A percentile compares a stretch with the other conserved stretches of the same genome.
Conservation (phyloP, 64 coral and sea anemone genomes). For the Stichodactyla helianthus region DNA sequence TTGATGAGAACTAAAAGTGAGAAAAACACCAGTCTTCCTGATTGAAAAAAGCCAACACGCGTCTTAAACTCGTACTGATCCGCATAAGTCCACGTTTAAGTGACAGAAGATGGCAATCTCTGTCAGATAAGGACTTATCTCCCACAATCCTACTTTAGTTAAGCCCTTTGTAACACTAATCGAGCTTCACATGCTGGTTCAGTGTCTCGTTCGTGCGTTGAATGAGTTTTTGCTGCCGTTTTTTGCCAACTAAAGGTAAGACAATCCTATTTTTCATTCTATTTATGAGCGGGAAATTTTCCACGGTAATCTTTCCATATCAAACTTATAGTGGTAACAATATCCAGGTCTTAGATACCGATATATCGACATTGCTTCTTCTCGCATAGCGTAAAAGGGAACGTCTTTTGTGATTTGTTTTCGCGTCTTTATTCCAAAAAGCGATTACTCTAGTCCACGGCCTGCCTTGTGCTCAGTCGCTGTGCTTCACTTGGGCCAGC, state of each 20-base stretch:
- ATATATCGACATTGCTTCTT: neutral
- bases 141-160: slow-evolving; percentile 17
- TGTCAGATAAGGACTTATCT: slow-evolving; percentile 4
- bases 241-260: neutral
- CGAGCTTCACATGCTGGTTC: neutral
- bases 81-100: neutral
- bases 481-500: neutral
- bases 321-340: neutral
- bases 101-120: slow-evolving; percentile 3
- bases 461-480: neutral
- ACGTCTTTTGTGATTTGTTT: neutral
- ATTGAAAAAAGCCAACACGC: neutral
- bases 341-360: neutral
- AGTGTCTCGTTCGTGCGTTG: neutral
- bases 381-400: neutral
- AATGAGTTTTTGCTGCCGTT: neutral
- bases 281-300: neutral
- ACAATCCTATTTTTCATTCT: neutral
- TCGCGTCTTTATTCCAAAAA: neutral
- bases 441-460: neutral
- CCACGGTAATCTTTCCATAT: neutral
- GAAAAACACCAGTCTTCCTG: neutral
- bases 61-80: neutral
- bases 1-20: neutral
- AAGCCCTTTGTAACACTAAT: slow-evolving; percentile 1